Evolutionary conservation across 92 coral and sea anemone species (phyloP).

Genomic region (Parazoanthus atlanticus): DNA sequence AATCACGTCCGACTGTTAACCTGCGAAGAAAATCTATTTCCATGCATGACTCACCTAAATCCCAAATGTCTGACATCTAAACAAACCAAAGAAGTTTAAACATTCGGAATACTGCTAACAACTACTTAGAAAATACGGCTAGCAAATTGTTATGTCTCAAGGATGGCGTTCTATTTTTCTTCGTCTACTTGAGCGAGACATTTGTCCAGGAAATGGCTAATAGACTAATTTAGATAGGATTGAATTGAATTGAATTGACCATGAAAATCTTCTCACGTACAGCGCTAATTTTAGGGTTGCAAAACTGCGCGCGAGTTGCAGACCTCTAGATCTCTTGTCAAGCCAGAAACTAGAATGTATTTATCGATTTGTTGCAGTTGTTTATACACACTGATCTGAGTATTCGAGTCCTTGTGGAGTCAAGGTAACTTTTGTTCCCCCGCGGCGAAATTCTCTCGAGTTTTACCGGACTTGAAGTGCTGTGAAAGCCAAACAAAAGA

Average conservation of each 20-base stretch:
- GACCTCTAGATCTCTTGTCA: too few relatives aligned
- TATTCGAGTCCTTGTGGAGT: neutral
- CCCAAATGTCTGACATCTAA: neutral
- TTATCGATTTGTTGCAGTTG: too few relatives aligned
- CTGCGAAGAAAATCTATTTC: neutral
- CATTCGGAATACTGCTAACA: neutral
- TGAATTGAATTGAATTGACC: neutral
- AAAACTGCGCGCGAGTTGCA: too few relatives aligned
- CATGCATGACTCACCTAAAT: neutral
- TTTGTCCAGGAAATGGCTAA: constrained; percentile 28
- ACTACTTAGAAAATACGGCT: neutral
- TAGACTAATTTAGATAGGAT: neutral
- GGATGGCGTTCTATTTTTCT: neutral
- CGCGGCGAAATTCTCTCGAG: neutral
- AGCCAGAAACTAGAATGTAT: neutral
- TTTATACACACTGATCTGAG: neutral
- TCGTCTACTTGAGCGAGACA: neutral
- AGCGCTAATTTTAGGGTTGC: neutral
- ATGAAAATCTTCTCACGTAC: neutral
- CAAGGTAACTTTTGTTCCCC: constrained; percentile 31
- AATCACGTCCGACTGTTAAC: constrained; percentile 21
- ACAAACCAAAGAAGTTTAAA: neutral
- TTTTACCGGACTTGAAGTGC: neutral
- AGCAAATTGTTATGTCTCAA: neutral
- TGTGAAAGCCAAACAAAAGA: constrained; percentile 16